These are phyloP conservation scores for Diogma glabrata DNA, from an alignment of 2,888 invertebrate genomes.

Conservation along the genomic window DNA sequence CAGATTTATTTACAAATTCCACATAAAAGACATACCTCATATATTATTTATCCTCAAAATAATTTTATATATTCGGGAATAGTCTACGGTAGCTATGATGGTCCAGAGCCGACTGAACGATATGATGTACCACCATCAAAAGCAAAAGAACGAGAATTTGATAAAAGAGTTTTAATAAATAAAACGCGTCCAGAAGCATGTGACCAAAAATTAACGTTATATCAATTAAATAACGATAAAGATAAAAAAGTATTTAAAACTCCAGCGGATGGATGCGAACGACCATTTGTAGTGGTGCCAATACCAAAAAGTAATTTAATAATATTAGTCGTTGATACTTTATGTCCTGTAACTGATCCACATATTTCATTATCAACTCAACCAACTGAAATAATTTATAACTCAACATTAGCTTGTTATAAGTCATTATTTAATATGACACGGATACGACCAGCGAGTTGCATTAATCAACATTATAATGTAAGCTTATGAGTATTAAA, in stretches of 20 bases:
- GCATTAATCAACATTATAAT: conserved; percentile 63
- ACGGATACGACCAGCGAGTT: conserved; percentile 57
- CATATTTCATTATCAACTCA: conserved; percentile 35
- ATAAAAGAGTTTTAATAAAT: conserved; percentile 54
- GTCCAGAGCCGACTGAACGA: conserved; percentile 13
- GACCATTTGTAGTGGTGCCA: conserved; percentile 58
- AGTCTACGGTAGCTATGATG: conserved; percentile 3
- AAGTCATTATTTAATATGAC: conserved; percentile 44
- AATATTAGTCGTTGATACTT: conserved; percentile 59
- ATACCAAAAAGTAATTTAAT: conserved; percentile 70
- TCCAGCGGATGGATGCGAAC: conserved; percentile 36
- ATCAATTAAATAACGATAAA: conserved; percentile 40
- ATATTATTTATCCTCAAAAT: too few species aligned
- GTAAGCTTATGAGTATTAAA: conserved; percentile 39
- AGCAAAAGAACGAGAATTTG: conserved; percentile 45
- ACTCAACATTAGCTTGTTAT: conserved; percentile 50
- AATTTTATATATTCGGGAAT: too few species aligned
- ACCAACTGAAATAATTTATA: conserved; percentile 39
- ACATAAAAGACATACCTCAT: too few species aligned
- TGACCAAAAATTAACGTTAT: conserved; percentile 58
- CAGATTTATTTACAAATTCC: too few species aligned
- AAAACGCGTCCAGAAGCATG: conserved; percentile 76
- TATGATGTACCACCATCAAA: conserved; percentile 31
- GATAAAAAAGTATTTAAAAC: conserved; percentile 40
- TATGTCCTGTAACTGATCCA: conserved; percentile 44